phyloP scores from a whole-genome alignment of 2,888 invertebrate genomes.

The Calliopum simillimum region DNA sequence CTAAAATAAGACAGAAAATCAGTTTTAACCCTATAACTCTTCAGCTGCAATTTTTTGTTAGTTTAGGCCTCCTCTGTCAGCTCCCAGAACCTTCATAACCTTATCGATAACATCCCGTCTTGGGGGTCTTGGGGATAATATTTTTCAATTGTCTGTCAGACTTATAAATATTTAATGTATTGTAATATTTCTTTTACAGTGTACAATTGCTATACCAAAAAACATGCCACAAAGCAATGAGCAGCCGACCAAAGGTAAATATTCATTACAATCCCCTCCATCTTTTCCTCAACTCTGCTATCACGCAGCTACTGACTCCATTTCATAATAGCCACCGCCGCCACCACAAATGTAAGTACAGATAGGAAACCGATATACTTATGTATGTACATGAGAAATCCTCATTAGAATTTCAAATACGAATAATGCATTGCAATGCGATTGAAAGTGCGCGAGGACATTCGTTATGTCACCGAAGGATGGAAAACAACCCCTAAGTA shows the following conservation, averaged over 20 bases:
- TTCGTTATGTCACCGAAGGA: background rate
- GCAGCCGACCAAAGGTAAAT: background rate
- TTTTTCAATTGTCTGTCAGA: too few relatives aligned
- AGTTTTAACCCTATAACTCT: too few relatives aligned
- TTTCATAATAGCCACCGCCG: slow-evolving; percentile 14
- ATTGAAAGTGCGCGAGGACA: slow-evolving; percentile 18
- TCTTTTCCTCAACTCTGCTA: background rate
- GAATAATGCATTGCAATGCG: slow-evolving; percentile 5
- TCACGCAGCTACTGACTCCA: background rate
- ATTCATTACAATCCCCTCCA: background rate
- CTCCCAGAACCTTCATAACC: too few relatives aligned
- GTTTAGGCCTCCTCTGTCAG: too few relatives aligned
- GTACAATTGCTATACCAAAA: background rate
- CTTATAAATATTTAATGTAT: too few relatives aligned
- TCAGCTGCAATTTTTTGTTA: too few relatives aligned
- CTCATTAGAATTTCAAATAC: slow-evolving; percentile 19
- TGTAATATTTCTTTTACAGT: background rate
- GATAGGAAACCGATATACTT: background rate
- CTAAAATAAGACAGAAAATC: too few relatives aligned
- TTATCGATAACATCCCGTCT: too few relatives aligned
- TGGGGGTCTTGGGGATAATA: too few relatives aligned
- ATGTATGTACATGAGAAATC: background rate
- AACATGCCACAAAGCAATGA: background rate
- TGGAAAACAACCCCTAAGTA: slow-evolving; percentile 15
- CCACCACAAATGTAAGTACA: background rate